Evolutionary conservation across 2,113 vertebrate species (phyloP), one percentile per base, ranked within the genome.

Genomic region (Excalfactoria chinensis): DNA sequence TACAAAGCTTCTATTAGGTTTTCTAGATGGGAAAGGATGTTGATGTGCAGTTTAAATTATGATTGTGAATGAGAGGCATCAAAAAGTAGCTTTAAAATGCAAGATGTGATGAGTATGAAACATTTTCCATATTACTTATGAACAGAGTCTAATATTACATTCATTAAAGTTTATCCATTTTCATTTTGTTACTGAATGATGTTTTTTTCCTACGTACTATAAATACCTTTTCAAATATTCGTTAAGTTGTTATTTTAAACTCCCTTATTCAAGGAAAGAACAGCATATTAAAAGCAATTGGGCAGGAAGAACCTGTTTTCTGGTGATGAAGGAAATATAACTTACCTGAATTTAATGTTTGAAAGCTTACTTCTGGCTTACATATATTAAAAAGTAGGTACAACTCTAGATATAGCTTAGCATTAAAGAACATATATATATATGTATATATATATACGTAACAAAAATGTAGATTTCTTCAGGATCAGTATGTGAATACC

Each of bases 161-260:
- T 86, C 1, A 55, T 68, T 64, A 7, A 84, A 58, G 18, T 83
- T 69, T n/a, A 70, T 56, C 19, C 20, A 19, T 86, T 91, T 88
- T 60, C 28, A 53, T 91, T 91, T 63, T 70, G 12, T 62, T 15
- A 9, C 28, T 53, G 51, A 51, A 22, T 37, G 25, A 4, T 9
- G 51, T 41, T 58, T 68, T 86, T 58, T 68, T 86, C 95, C 87
- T 71, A 5, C 16, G 48, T 30, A 90, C 22, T 74, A 7, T 83
- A 79, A 93, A 90, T 89, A 80, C 32, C 1, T 80, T 59, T 90
- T 93, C 82, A 30, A 84, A 72, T 77, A 89, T 87, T 88, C 30
- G 68, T 72, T 70, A 93, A 58, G 88, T 46, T 64, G 76, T 87
- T 91, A 81, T 88, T 96, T 96, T 94, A 93, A 93, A 88, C 44